Base-by-base conservation (phyloP, 2,113 vertebrate genomes). In the Elephas maximus region DNA sequence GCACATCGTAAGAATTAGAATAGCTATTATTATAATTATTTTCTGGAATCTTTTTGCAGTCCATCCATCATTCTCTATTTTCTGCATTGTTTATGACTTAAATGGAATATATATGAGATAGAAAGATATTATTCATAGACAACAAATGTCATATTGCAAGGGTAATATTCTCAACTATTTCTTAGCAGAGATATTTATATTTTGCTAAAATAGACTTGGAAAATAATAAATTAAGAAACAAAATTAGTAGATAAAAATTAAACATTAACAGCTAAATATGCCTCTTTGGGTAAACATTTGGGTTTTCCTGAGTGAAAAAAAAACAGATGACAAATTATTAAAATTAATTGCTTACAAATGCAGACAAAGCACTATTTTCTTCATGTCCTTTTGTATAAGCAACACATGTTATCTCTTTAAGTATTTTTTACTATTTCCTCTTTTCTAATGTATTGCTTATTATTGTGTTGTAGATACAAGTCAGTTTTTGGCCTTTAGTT, bases 21-120 rank as follows among this genome's bases (percentile, higher is more conserved):
- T 91, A 91, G 76, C 95, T 97, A 91, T 95, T 97, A 94, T 91
- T 90, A n/a, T 95, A 97, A 98, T 97, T 96, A 69, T 92, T 98
- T 98, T 92, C 88, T 97, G 92, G 79, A 96, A 23, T 80, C 63
- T 96, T 96, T 90, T 90, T 79, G 81, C 69, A 96, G 86, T 82
- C 76, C 62, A 65, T 92, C 63, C 69, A 69, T 94, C 87, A 85
- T 76, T 95, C 53, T 96, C 63, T 94, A 73, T 95, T 97, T 97
- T 97, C 57, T 96, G 21, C 69, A 92, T 45, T 89, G 69, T 71
- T 88, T 94, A 57, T 94, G 73, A 96, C 91, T 97, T 97, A 84
- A 95, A 88, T 69, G 53, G 88, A 80, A 73, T 60, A 69, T 93
- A 45, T 96, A 30, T 21, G 90, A 57, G 53, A 45, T 95, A 17